phyloP scores from a whole-genome alignment of 2,113 vertebrate genomes.

The Forbesichthys papilliferus region DNA sequence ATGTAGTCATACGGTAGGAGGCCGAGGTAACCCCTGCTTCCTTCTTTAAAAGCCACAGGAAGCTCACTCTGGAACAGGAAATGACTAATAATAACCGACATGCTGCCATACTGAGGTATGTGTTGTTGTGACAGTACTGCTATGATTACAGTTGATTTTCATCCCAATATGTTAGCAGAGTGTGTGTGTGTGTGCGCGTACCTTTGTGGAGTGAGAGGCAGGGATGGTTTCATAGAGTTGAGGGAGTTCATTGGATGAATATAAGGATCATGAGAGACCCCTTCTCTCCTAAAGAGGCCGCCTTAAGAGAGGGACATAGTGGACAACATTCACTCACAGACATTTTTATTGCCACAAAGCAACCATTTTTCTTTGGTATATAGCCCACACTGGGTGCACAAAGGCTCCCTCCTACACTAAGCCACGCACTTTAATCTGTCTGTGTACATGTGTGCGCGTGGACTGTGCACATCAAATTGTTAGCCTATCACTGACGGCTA shows the following conservation, averaged over 20 bases:
- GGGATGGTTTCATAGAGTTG: conserved; percentile 94
- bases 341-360: conserved; percentile 45
- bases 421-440: conserved; percentile 54
- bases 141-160: too few relatives aligned
- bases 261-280: conserved; percentile 70
- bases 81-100: conserved; percentile 19
- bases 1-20: too few relatives aligned
- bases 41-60: conserved; percentile 39
- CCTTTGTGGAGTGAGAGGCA: conserved; percentile 89
- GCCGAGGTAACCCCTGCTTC: conserved; percentile 42
- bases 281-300: conserved; percentile 67
- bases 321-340: conserved; percentile 28
- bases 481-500: conserved; percentile 62
- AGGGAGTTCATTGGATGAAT: conserved; percentile 88
- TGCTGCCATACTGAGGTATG: background rate
- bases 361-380: conserved; percentile 51
- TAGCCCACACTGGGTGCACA: conserved; percentile 47
- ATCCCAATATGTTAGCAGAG: conserved; percentile 1
- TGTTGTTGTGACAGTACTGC: background rate
- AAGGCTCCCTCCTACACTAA: conserved; percentile 55
- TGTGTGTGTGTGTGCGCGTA: conserved; percentile 62
- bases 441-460: conserved; percentile 5
- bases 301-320: conserved; percentile 42
- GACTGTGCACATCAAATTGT: conserved; percentile 49
- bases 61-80: conserved; percentile 44